Percentiles rank a stretch among this genome's conserved stretches.
phyloP scores from a whole-genome alignment of 2,888 invertebrate genomes.

The Anthoptus insignis region DNA sequence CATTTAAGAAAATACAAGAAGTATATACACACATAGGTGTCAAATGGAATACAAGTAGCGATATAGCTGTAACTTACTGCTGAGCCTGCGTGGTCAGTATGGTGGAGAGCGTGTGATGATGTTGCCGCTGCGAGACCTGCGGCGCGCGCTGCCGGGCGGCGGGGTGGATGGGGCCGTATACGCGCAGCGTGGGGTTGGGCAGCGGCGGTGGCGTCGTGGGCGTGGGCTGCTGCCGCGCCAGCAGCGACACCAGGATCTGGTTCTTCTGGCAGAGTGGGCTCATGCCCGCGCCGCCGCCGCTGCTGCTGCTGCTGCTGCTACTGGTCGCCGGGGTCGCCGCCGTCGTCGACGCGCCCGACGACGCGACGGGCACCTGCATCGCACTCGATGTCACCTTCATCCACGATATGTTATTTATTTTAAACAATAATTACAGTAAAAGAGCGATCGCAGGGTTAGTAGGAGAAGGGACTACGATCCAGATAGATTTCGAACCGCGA shows the following conservation, averaged over 20 bases:
- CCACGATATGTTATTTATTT: too few relatives aligned
- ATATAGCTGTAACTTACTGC: constrained; percentile 56
- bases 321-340: constrained; percentile 67
- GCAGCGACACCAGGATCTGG: constrained; percentile 93
- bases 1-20: too few relatives aligned
- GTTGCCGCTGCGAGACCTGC: constrained; percentile 37
- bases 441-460: too few relatives aligned
- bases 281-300: constrained; percentile 73
- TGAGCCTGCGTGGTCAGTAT: constrained; percentile 54
- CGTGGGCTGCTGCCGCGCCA: constrained; percentile 91
- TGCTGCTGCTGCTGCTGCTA: constrained; percentile 62
- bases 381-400: constrained; percentile 88
- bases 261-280: constrained; percentile 94
- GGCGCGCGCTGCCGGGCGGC: constrained; percentile 49
- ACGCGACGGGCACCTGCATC: constrained; percentile 63
- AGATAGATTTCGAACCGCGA: too few relatives aligned
- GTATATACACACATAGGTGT: too few relatives aligned
- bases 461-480: too few relatives aligned
- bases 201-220: constrained; percentile 90
- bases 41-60: too few relatives aligned
- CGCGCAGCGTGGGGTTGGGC: constrained; percentile 89
- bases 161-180: constrained; percentile 57
- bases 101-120: constrained; percentile 54
- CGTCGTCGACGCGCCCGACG: constrained; percentile 74
- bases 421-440: too few relatives aligned